Percentiles rank a stretch among this genome's conserved stretches.
Conservation (phyloP, 2,113 vertebrate species). For the Hemiscyllium ocellatum region DNA sequence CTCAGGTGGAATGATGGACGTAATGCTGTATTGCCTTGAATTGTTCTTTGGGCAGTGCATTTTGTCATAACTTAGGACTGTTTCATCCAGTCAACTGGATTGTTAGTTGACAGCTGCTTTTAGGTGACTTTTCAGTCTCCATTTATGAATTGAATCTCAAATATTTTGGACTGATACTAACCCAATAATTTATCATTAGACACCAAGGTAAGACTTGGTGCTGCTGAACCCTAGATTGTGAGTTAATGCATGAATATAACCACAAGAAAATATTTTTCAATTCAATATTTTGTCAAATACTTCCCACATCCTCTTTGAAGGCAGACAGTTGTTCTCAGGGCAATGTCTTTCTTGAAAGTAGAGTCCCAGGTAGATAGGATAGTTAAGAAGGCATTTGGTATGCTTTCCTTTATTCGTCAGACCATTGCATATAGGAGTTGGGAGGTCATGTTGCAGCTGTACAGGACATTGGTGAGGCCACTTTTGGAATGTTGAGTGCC, state of each 20-base stretch:
- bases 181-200: background rate
- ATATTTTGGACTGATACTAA: background rate
- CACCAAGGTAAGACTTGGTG: too few species aligned
- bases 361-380: too few species aligned
- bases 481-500: too few species aligned
- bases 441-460: too few species aligned
- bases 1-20: slow-evolving; percentile 5
- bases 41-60: background rate
- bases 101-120: background rate
- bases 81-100: background rate
- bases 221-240: background rate
- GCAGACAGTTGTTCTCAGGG: background rate
- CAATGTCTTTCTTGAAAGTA: background rate
- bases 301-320: background rate
- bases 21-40: background rate
- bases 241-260: background rate
- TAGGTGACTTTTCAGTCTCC: background rate
- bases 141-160: background rate
- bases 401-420: too few species aligned
- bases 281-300: background rate
- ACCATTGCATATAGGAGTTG: too few species aligned
- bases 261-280: background rate
- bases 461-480: too few species aligned
- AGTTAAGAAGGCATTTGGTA: too few species aligned
- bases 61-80: background rate